A percentile compares a stretch with the other conserved stretches of the same genome.
These are phyloP conservation scores for Anthopleura sola DNA, from an alignment of 64 coral and sea anemone species.

Conservation along the genomic window DNA sequence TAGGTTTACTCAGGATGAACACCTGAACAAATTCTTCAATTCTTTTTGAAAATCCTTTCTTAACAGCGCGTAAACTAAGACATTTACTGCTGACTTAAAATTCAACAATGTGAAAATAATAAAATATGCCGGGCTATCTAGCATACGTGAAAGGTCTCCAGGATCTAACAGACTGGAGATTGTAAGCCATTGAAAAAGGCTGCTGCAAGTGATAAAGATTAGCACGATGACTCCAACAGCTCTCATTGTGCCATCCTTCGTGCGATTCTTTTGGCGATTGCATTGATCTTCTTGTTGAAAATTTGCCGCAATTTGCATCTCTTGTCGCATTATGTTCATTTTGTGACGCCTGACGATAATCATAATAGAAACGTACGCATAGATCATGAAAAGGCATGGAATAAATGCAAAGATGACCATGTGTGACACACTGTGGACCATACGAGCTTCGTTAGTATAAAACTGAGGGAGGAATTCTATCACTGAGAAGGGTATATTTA, in stretches of 20 bases:
- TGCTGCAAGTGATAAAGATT: background rate
- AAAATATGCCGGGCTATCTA: background rate
- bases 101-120: background rate
- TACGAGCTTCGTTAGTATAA: background rate
- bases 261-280: background rate
- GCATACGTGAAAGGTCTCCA: background rate
- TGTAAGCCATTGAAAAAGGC: background rate
- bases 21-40: background rate
- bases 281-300: background rate
- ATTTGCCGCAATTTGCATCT: background rate
- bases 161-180: background rate
- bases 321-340: background rate
- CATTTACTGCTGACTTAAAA: conserved; percentile 28
- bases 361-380: background rate
- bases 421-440: background rate
- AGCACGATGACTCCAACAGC: background rate
- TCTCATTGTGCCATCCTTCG: background rate
- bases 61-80: conserved; percentile 18
- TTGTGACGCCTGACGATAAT: background rate
- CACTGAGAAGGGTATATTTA: background rate
- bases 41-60: conserved; percentile 31
- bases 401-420: background rate
- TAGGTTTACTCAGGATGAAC: background rate
- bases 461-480: background rate
- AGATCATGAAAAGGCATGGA: background rate